phyloP scores from a whole-genome alignment of 2,797 vertebrate species.

The Myotis findleyi region DNA sequence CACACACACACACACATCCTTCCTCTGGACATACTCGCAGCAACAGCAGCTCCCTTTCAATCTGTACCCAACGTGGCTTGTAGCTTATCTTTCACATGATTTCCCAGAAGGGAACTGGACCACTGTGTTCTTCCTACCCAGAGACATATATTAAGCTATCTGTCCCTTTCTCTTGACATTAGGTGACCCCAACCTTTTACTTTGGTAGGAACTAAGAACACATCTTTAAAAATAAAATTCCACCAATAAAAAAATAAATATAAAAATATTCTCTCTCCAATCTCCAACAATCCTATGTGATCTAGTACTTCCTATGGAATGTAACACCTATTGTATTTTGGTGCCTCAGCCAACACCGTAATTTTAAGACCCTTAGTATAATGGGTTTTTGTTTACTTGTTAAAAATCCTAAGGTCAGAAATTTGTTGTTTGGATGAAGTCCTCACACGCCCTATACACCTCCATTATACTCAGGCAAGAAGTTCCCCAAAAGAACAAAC shows the following conservation, averaged over 20 bases:
- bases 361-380: background rate
- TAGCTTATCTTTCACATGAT: background rate
- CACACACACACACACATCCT: background rate
- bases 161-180: background rate
- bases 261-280: background rate
- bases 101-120: background rate
- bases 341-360: background rate
- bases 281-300: background rate
- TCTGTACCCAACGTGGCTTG: no score
- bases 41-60: background rate
- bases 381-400: constrained; percentile 24
- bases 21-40: background rate
- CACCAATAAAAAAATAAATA: background rate
- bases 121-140: background rate
- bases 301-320: constrained; percentile 5
- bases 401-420: constrained; percentile 17
- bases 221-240: background rate
- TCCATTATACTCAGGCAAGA: background rate
- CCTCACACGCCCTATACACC: background rate
- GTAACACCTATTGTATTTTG: background rate
- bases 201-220: background rate
- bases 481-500: background rate
- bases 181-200: background rate
- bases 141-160: background rate
- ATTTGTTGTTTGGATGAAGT: constrained; percentile 21